These are phyloP conservation scores for Araneus ventricosus DNA, from an alignment of 1,140 invertebrate species.

Conservation along the genomic window DNA sequence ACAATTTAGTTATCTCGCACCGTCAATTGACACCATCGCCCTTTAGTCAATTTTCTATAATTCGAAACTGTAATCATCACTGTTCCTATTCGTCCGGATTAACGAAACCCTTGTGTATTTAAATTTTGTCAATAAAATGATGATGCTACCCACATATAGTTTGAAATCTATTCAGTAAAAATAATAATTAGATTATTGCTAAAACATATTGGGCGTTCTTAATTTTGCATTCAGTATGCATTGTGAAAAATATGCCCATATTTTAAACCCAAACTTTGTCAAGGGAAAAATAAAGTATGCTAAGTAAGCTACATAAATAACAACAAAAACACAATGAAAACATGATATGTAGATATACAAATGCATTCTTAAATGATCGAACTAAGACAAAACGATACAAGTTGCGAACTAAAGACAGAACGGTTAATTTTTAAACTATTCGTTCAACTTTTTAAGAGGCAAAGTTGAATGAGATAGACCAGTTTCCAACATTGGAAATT, in stretches of 20 bases:
- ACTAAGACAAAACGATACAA: slow-evolving; percentile 7
- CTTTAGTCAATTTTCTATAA: no score
- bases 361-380: not conserved
- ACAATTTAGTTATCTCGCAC: no score
- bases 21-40: no score
- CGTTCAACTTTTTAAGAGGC: not conserved
- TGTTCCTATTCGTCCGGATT: not conserved
- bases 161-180: not conserved
- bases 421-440: not conserved
- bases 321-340: slow-evolving; percentile 7
- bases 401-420: not conserved
- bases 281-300: not conserved
- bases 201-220: no score
- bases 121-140: not conserved
- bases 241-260: not conserved
- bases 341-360: slow-evolving; percentile 41
- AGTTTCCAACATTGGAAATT: not conserved
- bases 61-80: no score
- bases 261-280: not conserved
- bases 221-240: not conserved
- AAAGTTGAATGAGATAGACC: not conserved
- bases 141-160: not conserved
- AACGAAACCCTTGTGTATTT: not conserved
- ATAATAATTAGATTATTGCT: no score
- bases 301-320: slow-evolving; percentile 25